A percentile compares a stretch with the other conserved stretches of the same genome.
Evolutionary conservation across 1,140 invertebrate species (phyloP).

Genomic region (Bombyx mandarina): DNA sequence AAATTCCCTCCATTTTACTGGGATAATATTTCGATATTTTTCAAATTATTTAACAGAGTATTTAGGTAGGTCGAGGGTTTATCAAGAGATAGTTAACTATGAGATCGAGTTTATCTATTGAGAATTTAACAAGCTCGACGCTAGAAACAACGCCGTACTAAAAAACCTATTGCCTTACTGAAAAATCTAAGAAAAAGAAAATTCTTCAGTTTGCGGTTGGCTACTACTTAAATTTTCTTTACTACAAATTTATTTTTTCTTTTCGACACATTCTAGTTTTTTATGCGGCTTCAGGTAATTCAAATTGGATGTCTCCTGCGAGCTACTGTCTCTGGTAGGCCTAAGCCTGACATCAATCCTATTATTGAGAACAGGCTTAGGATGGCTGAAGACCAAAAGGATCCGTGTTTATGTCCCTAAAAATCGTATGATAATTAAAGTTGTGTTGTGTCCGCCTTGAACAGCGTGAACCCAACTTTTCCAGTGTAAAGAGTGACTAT

Average conservation of each 20-base stretch:
- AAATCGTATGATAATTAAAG: slow-evolving; percentile 11
- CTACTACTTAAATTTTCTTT: neutral
- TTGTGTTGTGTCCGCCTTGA: neutral
- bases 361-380: slow-evolving; percentile 21
- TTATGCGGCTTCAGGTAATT: slow-evolving; percentile 45
- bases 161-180: neutral
- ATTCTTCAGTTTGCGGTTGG: neutral
- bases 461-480: neutral
- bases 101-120: neutral
- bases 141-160: neutral
- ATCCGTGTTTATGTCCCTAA: slow-evolving; percentile 33
- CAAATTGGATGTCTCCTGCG: slow-evolving; percentile 27
- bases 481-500: too few species aligned
- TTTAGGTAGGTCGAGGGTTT: too few species aligned
- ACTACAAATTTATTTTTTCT: too few species aligned
- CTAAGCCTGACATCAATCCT: slow-evolving; percentile 16
- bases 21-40: too few species aligned
- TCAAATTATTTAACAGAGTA: too few species aligned
- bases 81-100: too few species aligned
- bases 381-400: slow-evolving; percentile 24
- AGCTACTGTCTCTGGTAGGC: slow-evolving; percentile 28
- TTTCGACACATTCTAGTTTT: slow-evolving; percentile 21
- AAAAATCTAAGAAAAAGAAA: neutral
- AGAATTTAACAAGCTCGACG: neutral
- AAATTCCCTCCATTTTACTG: too few species aligned